phyloP scores from a whole-genome alignment of 2,888 invertebrate species.

The Pegoplata infirma region DNA sequence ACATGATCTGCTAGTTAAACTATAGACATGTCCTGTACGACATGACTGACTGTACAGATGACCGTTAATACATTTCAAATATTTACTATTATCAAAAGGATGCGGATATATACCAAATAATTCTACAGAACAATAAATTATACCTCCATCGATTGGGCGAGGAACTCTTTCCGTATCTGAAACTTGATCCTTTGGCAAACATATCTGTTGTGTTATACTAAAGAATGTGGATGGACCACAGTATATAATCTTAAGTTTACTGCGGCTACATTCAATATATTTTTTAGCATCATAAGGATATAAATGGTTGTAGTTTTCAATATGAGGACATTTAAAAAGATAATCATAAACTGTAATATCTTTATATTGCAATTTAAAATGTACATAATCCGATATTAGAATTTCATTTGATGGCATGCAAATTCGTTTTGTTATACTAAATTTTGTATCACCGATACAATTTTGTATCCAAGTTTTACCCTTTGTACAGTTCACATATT shows the following conservation, averaged over 20 bases:
- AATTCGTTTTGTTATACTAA: neutral
- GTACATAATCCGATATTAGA: neutral
- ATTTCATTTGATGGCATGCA: neutral
- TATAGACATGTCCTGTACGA: conserved; percentile 9
- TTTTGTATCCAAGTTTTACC: neutral
- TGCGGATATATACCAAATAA: conserved; percentile 34
- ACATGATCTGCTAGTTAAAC: conserved; percentile 22
- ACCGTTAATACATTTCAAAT: conserved; percentile 37
- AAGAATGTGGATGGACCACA: neutral
- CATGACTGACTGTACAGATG: conserved; percentile 1
- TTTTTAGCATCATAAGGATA: conserved; percentile 11
- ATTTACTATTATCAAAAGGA: conserved; percentile 38
- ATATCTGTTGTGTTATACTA: neutral
- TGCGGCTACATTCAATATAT: conserved; percentile 1
- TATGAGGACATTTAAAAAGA: neutral
- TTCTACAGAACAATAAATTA: conserved; percentile 18
- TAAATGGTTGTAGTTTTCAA: neutral
- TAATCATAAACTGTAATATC: neutral
- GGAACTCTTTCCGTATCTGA: neutral
- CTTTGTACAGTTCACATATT: neutral
- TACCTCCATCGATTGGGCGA: no score
- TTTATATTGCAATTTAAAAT: neutral
- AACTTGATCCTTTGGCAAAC: neutral
- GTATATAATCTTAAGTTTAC: neutral
- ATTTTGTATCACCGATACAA: neutral